Conservation (phyloP, 30 jellyfish, hydroid and myxozoan species). For the Aurelia coerulea region DNA sequence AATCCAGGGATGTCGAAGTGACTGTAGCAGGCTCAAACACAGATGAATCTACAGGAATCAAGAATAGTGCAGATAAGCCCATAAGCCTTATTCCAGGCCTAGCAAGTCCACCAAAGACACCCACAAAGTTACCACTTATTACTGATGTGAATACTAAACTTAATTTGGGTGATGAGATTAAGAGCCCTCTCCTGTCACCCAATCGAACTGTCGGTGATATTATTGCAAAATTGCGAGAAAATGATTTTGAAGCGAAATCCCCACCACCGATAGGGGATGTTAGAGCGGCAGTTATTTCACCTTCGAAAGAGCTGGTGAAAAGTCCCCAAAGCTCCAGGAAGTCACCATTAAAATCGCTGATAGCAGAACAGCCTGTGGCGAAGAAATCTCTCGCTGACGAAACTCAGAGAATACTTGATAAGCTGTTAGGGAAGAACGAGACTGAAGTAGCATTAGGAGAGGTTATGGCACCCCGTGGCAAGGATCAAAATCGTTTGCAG, state of each 20-base stretch:
- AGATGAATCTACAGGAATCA: too few species aligned
- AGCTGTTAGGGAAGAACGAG: conserved; percentile 27
- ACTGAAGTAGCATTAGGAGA: background rate
- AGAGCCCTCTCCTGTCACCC: conserved; percentile 10
- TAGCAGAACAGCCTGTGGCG: background rate
- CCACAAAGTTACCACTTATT: background rate
- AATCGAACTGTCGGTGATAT: conserved; percentile 34
- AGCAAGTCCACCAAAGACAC: too few species aligned
- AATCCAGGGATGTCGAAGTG: too few species aligned
- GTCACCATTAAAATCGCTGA: background rate
- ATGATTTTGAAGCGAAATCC: conserved; percentile 44
- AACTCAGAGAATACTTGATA: conserved; percentile 53
- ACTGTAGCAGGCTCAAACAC: too few species aligned
- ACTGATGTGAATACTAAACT: background rate
- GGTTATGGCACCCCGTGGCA: background rate
- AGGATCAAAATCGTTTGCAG: background rate
- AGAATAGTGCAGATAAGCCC: too few species aligned
- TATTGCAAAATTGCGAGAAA: conserved; percentile 44
- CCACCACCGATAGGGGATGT: background rate
- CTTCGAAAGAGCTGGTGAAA: background rate
- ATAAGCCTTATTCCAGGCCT: too few species aligned
- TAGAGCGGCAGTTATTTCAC: background rate
- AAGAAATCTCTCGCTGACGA: conserved; percentile 38
- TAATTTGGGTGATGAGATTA: background rate
- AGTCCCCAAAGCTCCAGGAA: background rate